These are phyloP conservation scores for Euura saliciscinereae DNA, from an alignment of 1,140 invertebrate species.

Conservation along the genomic window DNA sequence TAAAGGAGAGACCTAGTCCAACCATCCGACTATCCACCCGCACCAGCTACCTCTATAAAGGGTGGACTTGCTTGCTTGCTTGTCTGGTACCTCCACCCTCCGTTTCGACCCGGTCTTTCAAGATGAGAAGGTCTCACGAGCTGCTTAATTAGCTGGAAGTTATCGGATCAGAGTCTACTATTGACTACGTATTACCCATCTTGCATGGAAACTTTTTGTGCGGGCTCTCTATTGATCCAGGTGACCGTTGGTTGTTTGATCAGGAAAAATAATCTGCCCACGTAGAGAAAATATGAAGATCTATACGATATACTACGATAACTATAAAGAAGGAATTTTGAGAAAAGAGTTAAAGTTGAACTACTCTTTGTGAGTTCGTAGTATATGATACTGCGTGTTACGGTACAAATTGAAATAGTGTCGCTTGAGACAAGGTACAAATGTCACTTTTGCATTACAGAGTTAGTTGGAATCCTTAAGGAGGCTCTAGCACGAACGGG, in stretches of 20 bases:
- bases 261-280: background rate
- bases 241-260: no score
- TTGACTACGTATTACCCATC: background rate
- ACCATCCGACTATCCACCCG: no score
- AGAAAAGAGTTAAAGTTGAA: background rate
- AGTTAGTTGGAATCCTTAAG: background rate
- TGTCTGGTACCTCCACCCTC: background rate
- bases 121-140: background rate
- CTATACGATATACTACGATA: no score
- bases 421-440: background rate
- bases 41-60: no score
- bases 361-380: no score
- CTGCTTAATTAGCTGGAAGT: conserved; percentile 7
- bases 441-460: background rate
- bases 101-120: background rate
- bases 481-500: no score
- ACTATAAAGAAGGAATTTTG: background rate
- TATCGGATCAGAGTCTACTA: background rate
- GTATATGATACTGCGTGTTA: background rate
- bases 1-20: no score
- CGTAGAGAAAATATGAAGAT: background rate
- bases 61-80: background rate
- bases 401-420: background rate
- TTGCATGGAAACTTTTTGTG: no score
- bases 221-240: no score